Percentiles rank a stretch among this genome's conserved stretches.
Evolutionary conservation across 2,113 vertebrate genomes (phyloP).

Genomic region (Anser cygnoides): DNA sequence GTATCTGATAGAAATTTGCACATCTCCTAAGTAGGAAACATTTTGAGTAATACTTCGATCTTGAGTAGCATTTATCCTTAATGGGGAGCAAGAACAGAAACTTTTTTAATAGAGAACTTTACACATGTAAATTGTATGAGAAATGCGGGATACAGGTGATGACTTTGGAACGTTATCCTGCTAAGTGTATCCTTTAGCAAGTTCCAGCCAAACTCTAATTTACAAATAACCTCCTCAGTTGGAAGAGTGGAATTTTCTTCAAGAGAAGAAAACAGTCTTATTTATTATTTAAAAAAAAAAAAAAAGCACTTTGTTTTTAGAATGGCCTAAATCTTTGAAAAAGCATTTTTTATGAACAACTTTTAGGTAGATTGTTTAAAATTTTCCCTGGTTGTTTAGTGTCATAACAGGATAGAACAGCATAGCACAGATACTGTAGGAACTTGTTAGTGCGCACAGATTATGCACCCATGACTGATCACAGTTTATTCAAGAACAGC

Average conservation of each 20-base stretch:
- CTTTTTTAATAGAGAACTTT: neutral
- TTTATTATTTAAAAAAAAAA: too few species aligned
- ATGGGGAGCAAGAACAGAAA: neutral
- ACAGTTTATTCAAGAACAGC: neutral
- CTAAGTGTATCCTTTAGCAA: neutral
- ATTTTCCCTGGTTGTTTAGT: neutral
- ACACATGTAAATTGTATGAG: neutral
- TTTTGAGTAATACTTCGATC: neutral
- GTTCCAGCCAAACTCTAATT: neutral
- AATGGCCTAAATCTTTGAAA: neutral
- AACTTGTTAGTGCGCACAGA: neutral
- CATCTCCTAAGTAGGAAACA: fast-evolving
- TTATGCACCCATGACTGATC: neutral
- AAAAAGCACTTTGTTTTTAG: neutral
- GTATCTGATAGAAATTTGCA: neutral
- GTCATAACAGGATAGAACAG: neutral
- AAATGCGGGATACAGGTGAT: neutral
- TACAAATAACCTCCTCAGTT: neutral
- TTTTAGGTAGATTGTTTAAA: neutral
- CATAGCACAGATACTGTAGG: neutral
- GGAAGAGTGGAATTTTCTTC: neutral
- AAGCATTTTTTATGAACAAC: neutral
- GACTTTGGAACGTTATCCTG: neutral
- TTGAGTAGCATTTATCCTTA: neutral
- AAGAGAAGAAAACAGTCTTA: neutral